Base-by-base conservation (phyloP, 2,888 invertebrate species). In the Steinernema hermaphroditum region DNA sequence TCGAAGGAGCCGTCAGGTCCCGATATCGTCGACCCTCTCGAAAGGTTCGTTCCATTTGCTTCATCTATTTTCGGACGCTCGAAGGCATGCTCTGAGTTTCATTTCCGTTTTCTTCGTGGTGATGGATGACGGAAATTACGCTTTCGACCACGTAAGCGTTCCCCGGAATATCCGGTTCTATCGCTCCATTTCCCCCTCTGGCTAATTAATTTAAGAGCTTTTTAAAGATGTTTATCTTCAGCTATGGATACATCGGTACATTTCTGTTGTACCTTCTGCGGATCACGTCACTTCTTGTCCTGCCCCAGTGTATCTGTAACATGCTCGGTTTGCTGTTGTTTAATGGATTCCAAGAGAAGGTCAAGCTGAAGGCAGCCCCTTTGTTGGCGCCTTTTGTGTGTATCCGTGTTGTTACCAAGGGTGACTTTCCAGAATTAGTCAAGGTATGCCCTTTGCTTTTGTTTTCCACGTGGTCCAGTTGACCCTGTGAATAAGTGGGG, bases 321-420 rank as follows among this genome's bases (percentile, higher is more conserved):
- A 77, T 83, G 72, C 75, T 85, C 57, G 86, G 86, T 2, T 76
- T 96, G 77, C 91, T 92, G 73, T 90, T 93, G 80, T 96, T 94
- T 88, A 96, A 96, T 89, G 93, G 94, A 78, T 96, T 96, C 88
- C 94, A 94, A 71, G 94, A 94, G 81, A 93, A 93, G 89, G 93
- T 94, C 1, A 90, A 91, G 78, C 89, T 93, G 43, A 75, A 76
- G 27, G 93, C 94, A 22, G 94, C 94, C 8, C 95, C 95, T 1
- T 88, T 95, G 43, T 88, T 95, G 78, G 94, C 94, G 69, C 96
- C 96, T 2, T 95, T 95, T 87, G 92, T 96, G 74, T 96, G 94
- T 87, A 92, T 96, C 81, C 91, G 96, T 79, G 92, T 95, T 32
- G 96, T 96, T 8, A 96, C 96, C 0, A 91, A 95, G 74, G 96